Evolutionary conservation across 2,888 invertebrate species (phyloP), one percentile per base, ranked within the genome.

Genomic region (Pantelozetes paolii): DNA sequence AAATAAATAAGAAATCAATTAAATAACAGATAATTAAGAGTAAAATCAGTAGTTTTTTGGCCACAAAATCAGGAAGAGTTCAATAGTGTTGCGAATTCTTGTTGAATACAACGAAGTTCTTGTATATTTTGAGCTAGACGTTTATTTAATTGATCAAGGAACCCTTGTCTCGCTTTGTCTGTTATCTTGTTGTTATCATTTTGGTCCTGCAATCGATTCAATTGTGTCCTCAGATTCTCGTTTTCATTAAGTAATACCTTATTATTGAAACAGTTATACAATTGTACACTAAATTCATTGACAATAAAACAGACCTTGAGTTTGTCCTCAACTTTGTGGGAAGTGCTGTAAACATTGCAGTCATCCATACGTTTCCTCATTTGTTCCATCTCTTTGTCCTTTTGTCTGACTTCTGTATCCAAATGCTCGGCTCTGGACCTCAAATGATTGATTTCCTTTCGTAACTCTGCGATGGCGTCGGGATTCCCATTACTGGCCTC

Each of bases 361-460:
- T 77, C 77, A 23, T 76, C 76, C 28, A 75, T 36, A 20, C 75
- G 76, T 59, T 75, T 71, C 62, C 71, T 76, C 32, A 75, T 57
- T 32, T 50, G 45, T 40, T 76, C 74, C 72, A 75, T 84, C 83
- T 94, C 94, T 76, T 90, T 89, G 81, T 91, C 92, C 84, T 92
- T 91, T 81, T 87, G 88, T 80, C 90, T 89, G 71, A 93, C 82
- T 81, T 94, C 92, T 20, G 88, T 86, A 81, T 93, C 92, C 75
- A 92, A 84, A 79, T 89, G 89, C 79, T 93, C 93, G 32, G 91
- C 89, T 81, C 91, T 88, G 81, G 89, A 87, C 80, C 93, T 86
- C 73, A 94, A 83, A 26, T 87, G 85, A 79, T 88, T 87, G 76
- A 88, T 85, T 82, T 89, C 89, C 81, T 90, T 90, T 74, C 90